Evolutionary conservation across 1,140 invertebrate species (phyloP), one percentile per base, ranked within the genome.

Genomic region (Drosophila bocqueti): DNA sequence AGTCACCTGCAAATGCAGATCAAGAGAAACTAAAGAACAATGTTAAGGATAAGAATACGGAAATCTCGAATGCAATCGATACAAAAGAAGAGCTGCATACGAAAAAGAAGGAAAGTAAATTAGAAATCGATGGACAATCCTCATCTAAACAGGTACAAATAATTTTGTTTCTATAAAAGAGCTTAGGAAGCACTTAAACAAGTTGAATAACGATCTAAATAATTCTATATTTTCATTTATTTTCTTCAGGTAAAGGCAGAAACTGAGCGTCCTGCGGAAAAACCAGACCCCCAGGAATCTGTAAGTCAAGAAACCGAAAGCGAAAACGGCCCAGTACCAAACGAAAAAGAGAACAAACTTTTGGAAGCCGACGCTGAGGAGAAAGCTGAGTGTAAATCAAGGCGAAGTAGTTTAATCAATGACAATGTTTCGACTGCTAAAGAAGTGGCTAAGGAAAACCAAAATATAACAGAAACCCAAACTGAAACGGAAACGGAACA

Each of bases 21-120:
- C 26, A 46, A 29, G 45, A 63, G 52, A 24, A 68, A 16, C 66
- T 50, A 3, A 57, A 79, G 18, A 55, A 66, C 11, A 63, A 66
- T 38, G 61, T 71, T 4, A 57, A 61, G 26, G 67, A 77, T 66
- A 71, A 31, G 11, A 36, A 34, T 58, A 16, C 46, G 24, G 26
- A 34, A 38, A 29, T 47, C 24, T 59, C 26, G 3, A 26, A 72
- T 10, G 13, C 5, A 4, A n/a, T 3, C 9, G 21, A 6, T 4
- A 16, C n/a, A 18, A 52, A 34, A n/a, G 18, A 36, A 10, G 46
- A 76, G 49, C 18, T 31, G 29, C 15, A 10, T 2, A 11, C 26
- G 11, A 26, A 49, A 9, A 38, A 7, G 16, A 60, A 13, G 24
- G 50, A 61, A 8, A 38, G 15, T 16, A 24, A 68, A 31, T 11